phyloP scores from a whole-genome alignment of 2,797 vertebrate genomes.

The Lacerta bilineata region DNA sequence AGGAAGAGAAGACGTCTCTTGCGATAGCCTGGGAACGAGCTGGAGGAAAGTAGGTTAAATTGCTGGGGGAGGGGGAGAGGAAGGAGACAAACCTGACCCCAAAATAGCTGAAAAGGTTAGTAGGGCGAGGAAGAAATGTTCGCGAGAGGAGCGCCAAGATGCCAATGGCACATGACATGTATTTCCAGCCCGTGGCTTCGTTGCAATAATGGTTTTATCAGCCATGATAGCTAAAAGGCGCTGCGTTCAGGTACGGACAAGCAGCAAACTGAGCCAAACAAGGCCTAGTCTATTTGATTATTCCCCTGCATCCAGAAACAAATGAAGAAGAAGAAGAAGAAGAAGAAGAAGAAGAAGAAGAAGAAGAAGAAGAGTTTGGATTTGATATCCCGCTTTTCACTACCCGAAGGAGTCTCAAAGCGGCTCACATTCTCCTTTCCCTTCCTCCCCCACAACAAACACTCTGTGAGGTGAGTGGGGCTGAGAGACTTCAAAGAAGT shows the following conservation, averaged over 20 bases:
- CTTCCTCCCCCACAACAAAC: too few species aligned
- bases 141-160: conserved; percentile 70
- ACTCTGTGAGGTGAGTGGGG: too few species aligned
- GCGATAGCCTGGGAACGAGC: conserved; percentile 67
- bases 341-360: too few species aligned
- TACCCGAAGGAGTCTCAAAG: too few species aligned
- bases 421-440: too few species aligned
- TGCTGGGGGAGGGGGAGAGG: conserved; percentile 38
- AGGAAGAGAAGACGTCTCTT: conserved; percentile 66
- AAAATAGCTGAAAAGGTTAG: conserved; percentile 74
- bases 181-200: conserved; percentile 44
- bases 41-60: conserved; percentile 72
- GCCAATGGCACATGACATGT: conserved; percentile 40
- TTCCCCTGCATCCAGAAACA: neutral
- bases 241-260: neutral
- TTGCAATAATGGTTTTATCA: conserved; percentile 4
- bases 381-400: too few species aligned
- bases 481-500: too few species aligned
- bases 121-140: conserved; percentile 67
- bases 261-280: neutral
- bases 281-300: neutral
- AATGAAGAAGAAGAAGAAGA: too few species aligned
- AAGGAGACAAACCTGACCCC: conserved; percentile 52
- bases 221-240: too few species aligned
- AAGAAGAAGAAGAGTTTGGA: too few species aligned